Conservation (phyloP, 2,797 vertebrate species). For the Enteromius viviparus region DNA sequence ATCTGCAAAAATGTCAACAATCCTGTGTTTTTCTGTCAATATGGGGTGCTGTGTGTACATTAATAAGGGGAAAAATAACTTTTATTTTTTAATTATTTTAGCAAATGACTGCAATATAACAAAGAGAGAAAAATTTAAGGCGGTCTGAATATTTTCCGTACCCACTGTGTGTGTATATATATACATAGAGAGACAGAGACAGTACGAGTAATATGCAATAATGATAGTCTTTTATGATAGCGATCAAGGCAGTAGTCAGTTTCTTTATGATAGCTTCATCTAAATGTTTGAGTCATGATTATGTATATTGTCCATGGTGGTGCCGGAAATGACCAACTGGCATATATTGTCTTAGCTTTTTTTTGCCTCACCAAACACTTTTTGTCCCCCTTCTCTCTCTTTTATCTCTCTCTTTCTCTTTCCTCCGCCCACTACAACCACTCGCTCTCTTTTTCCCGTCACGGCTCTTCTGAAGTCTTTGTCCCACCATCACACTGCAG, state of each 20-base stretch:
- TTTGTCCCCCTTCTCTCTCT: conserved; percentile 34
- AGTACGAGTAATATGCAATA: background rate
- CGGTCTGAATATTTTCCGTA: too few relatives aligned
- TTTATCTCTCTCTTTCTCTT: conserved; percentile 4
- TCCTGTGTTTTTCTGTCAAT: too few relatives aligned
- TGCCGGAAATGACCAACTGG: conserved; percentile 25
- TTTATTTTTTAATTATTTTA: too few relatives aligned
- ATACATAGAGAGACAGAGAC: background rate
- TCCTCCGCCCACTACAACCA: conserved; percentile 24
- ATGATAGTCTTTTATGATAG: background rate
- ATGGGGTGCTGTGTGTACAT: too few relatives aligned
- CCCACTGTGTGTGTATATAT: background rate
- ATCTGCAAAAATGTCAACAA: too few relatives aligned
- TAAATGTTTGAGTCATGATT: background rate
- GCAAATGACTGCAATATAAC: too few relatives aligned
- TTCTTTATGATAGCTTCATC: background rate
- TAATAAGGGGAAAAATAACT: too few relatives aligned
- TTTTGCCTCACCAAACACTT: conserved; percentile 35
- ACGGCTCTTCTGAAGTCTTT: conserved; percentile 46
- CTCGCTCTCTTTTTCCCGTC: conserved; percentile 28
- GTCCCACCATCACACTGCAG: conserved; percentile 30
- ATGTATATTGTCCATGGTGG: background rate
- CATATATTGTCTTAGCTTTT: conserved; percentile 8
- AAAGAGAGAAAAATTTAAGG: too few relatives aligned
- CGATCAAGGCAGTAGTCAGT: background rate